A percentile compares a stretch with the other conserved stretches of the same genome.
These are phyloP conservation scores for Limnephilus lunatus DNA, from an alignment of 2,888 invertebrate species.

Conservation along the genomic window DNA sequence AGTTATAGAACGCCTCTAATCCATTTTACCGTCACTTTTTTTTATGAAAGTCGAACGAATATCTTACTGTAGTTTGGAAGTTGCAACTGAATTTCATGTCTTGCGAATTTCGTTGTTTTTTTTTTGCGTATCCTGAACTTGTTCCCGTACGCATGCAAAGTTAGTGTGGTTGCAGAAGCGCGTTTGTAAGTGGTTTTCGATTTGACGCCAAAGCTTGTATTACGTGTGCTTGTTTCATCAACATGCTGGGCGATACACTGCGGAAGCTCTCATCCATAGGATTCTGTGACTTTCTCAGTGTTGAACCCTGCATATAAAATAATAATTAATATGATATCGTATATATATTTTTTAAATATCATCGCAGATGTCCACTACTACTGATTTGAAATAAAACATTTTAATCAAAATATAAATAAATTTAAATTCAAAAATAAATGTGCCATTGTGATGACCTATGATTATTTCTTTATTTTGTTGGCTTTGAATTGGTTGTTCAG, in stretches of 20 bases:
- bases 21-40: background rate
- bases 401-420: background rate
- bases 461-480: background rate
- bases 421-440: background rate
- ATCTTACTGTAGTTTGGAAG: background rate
- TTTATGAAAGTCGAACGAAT: background rate
- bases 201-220: constrained; percentile 15
- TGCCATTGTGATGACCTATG: background rate
- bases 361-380: constrained; percentile 18
- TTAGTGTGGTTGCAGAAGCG: background rate
- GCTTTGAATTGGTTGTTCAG: background rate
- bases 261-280: background rate
- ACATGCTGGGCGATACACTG: background rate
- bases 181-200: constrained; percentile 5
- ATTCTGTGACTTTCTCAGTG: background rate
- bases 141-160: background rate
- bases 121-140: background rate
- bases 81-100: background rate
- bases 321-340: background rate
- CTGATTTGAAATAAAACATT: background rate
- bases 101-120: background rate
- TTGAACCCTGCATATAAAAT: background rate
- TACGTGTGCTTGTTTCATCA: constrained; percentile 26
- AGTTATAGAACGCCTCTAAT: background rate
- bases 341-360: constrained; percentile 2